These are phyloP conservation scores for Sphaeramia orbicularis DNA, from an alignment of 2,797 vertebrate species.

Conservation along the genomic window DNA sequence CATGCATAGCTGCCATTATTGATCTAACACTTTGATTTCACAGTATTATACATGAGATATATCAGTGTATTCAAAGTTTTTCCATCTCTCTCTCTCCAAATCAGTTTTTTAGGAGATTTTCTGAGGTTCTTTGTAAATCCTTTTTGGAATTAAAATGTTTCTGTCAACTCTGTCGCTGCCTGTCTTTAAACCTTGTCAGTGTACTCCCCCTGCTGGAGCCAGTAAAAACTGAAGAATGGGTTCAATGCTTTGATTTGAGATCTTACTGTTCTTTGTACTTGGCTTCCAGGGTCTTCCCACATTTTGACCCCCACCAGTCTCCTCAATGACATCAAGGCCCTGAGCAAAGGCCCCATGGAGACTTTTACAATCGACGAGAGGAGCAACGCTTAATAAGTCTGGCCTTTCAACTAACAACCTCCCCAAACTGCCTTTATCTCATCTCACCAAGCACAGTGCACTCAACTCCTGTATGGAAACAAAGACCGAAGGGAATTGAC, in stretches of 20 bases:
- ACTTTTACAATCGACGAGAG: conserved; percentile 86
- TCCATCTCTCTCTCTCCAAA: background rate
- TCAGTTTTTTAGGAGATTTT: background rate
- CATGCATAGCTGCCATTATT: too few species aligned
- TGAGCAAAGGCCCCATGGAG: conserved; percentile 90
- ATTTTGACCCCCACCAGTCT: conserved; percentile 91
- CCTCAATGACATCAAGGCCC: conserved; percentile 92
- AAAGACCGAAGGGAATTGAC: conserved; percentile 71
- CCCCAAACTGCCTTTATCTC: background rate
- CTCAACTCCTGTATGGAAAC: conserved; percentile 39
- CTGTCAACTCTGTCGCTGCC: background rate
- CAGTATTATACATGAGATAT: too few species aligned
- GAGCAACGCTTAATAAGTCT: conserved; percentile 63
- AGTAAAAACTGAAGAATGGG: background rate
- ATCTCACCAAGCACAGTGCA: conserved; percentile 42
- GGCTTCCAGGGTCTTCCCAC: conserved; percentile 92
- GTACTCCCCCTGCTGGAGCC: conserved; percentile 31
- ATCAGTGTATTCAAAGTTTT: background rate
- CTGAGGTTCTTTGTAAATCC: background rate
- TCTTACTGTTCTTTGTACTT: conserved; percentile 4
- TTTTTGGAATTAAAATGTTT: too few species aligned
- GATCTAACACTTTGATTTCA: too few species aligned
- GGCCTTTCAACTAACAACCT: background rate
- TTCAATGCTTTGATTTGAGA: background rate
- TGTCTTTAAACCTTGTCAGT: conserved; percentile 10